Evolutionary conservation across 2,888 invertebrate genomes (phyloP), one percentile per base, ranked within the genome.

Genomic region (Cremastinae sp.): DNA sequence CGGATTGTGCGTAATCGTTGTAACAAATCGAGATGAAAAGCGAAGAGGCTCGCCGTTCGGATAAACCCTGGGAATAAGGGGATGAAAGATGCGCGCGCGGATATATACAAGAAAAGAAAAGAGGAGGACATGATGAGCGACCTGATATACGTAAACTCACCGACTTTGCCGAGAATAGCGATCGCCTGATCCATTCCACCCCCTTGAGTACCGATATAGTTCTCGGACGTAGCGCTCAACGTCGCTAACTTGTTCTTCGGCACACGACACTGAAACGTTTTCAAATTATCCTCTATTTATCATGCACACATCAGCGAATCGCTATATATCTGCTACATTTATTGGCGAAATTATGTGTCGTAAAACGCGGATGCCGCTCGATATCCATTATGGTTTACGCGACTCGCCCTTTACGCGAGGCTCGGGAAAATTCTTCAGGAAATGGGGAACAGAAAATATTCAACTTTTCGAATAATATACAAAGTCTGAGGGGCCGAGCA

Each of bases 101-200:
- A n/a, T n/a, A n/a, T n/a, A n/a, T n/a, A n/a, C n/a, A n/a, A 34
- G 9, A 49, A 18, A 34, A 41, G 34, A 38, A 14, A 36, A 34
- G 8, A 34, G 14, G 38, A 36, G 45, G 18, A 49, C 2, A 14
- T 8, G 8, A 51, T n/a, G 34, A 5, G 38, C 16, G 43, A 8
- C 53, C 18, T 38, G 38, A 36, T 14, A 43, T 59, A 16, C 16
- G 75, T 75, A 70, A 81, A 80, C 82, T 86, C 87, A 93, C 93
- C 95, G 88, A 93, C 92, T 86, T 93, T 93, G 1, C 96, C 99
- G 47, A 98, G 92, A 90, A 98, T 96, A 62, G 97, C 97, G 84
- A 98, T 98, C 0, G 99, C 98, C 91, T 99, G 99, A 90, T 99
- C 99, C 99, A 99, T 99, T 76, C 99, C 99, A 45, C 99, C 99